Conservation (phyloP, 2,888 invertebrate species). For the Aleiodes testaceus region DNA sequence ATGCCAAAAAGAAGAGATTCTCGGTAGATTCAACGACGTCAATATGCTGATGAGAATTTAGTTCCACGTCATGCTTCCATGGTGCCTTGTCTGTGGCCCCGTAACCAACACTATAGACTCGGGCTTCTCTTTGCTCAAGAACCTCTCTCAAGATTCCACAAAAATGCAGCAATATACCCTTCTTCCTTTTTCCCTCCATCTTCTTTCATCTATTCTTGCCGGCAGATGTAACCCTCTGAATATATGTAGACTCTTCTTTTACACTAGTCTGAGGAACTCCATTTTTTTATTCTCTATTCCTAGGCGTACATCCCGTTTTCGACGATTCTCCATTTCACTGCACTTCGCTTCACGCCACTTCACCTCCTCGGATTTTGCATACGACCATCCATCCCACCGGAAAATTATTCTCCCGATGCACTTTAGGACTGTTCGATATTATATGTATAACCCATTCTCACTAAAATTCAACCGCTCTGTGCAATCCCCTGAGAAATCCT, state of each 20-base stretch:
- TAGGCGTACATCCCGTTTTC: slow-evolving; percentile 44
- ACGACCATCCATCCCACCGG: slow-evolving; percentile 53
- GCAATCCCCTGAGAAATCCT: neutral
- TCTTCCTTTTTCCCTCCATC: neutral
- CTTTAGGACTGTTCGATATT: slow-evolving; percentile 40
- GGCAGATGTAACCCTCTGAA: too few relatives aligned
- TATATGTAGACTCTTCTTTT: slow-evolving; percentile 1
- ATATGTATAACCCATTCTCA: slow-evolving; percentile 22
- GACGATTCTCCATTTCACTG: slow-evolving; percentile 48
- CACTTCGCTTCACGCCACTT: slow-evolving; percentile 45
- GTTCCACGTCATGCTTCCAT: slow-evolving; percentile 58
- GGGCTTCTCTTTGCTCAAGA: too few relatives aligned
- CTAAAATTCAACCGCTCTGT: slow-evolving; percentile 5
- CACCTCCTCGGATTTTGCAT: slow-evolving; percentile 36
- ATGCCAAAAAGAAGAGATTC: neutral
- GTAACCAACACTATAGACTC: neutral
- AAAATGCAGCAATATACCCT: neutral
- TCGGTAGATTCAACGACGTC: slow-evolving; percentile 43
- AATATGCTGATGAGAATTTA: slow-evolving; percentile 62
- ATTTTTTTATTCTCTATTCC: slow-evolving; percentile 4
- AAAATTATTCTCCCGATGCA: slow-evolving; percentile 60
- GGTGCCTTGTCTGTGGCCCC: slow-evolving; percentile 46
- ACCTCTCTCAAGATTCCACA: neutral
- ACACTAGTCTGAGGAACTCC: slow-evolving; percentile 13
- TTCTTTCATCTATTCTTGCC: too few relatives aligned